These are phyloP conservation scores for Athene noctua DNA, from an alignment of 2,113 vertebrate species.

Conservation along the genomic window DNA sequence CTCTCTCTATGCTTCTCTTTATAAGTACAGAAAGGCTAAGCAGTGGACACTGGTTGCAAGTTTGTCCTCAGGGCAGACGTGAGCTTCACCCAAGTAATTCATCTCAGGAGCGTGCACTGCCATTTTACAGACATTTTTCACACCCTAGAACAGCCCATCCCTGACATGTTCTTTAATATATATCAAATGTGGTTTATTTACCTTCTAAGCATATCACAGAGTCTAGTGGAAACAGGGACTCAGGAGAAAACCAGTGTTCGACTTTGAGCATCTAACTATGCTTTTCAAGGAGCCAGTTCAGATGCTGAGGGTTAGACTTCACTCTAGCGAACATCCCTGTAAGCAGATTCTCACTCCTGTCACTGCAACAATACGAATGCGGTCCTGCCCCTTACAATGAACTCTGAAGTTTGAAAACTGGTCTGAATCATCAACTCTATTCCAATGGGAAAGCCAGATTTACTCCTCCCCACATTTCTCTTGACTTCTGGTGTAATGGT, in stretches of 20 bases:
- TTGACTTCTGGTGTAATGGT: neutral
- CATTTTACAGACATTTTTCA: neutral
- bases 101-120: neutral
- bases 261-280: neutral
- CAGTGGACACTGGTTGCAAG: neutral
- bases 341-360: neutral
- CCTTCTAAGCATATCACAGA: neutral
- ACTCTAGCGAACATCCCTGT: neutral
- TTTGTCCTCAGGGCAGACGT: neutral
- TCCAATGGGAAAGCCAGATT: neutral
- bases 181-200: neutral
- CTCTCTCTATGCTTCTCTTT: neutral
- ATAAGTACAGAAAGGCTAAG: neutral
- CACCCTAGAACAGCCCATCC: neutral
- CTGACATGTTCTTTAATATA: rapidly evolving
- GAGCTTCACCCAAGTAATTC: neutral
- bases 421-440: neutral
- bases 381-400: neutral
- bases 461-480: neutral
- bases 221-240: neutral
- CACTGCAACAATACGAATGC: neutral
- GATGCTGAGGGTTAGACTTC: neutral
- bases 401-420: neutral
- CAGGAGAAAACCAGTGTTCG: neutral
- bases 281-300: neutral